Base-by-base conservation (phyloP, 2,113 vertebrate genomes). In the Gymnorhina tibicen region DNA sequence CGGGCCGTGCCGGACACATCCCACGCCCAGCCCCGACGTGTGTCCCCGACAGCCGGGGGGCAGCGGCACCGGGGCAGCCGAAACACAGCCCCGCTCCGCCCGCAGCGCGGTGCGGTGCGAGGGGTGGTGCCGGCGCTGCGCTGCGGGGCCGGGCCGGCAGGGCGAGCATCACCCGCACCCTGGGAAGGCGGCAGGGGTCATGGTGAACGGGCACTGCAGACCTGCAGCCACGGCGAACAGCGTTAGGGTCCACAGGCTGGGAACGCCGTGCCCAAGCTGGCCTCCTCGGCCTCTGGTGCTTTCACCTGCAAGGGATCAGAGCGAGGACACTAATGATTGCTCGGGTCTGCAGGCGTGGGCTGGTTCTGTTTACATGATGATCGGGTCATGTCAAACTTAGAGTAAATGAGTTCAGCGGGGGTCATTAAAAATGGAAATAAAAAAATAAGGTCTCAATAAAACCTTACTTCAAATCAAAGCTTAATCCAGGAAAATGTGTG, bases 251-350 rank as follows among this genome's bases (percentile, higher is more conserved):
- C 3, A 1, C 19, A 5, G 72, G 32, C 27, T 41, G 10, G 24
- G 30, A 70, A 19, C 23, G 47, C 55, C 5, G 1, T 16, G 49
- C 24, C 35, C 3, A 1, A 13, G 17, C 11, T 10, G 16, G 26
- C 66, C n/a, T n/a, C 39, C 56, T 42, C 24, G 1, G 1, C 1
- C 39, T 50, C 41, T 2, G 1, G 49, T 1, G 1, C 26, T 10
- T 64, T 85, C 33, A 55, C 32, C 37, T 47, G 42, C 50, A 7
- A 56, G 44, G 47, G 42, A 74, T 39, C 39, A 9, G 30, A 47
- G 32, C 4, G 2, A 72, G 47, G 18, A 56, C 30, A 37, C 13
- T 7, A 21, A 1, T 1, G 44, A 52, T 17, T 32, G 52, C 66
- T 77, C 5, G 4, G 28, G 37, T n/a, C 28, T 72, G 37, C 22